Base-by-base conservation (phyloP, 2,113 vertebrate genomes). In the Salminus brasiliensis region DNA sequence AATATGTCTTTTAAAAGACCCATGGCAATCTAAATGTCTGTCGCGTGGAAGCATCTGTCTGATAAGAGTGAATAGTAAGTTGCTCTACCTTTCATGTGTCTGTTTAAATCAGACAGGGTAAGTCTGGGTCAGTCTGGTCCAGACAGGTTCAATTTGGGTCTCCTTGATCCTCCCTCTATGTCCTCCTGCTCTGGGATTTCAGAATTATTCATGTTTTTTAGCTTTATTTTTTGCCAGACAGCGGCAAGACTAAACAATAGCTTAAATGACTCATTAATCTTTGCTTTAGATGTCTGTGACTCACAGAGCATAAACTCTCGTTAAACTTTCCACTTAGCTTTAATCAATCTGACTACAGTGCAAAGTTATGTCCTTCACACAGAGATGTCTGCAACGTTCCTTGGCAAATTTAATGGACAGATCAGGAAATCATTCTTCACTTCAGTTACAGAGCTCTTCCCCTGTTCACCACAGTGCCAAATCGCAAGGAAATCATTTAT, bases 171-270 rank as follows among this genome's bases (percentile, higher is more conserved):
- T 29, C 36, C 15, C 18, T 41, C 63, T 74, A 59, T 73, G 74
- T 49, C 32, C 41, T 32, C 57, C n/a, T 65, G 25, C 16, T 81
- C 43, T 69, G 57, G 62, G 34, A 74, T 63, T 73, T 65, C 39
- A 67, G 70, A 77, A 81, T 81, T 75, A 81, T 84, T 79, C 75
- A 81, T 84, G 62, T 80, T 77, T 77, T 84, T 81, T 43, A 36
- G 59, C 29, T 81, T 78, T 74, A 45, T 69, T 74, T 83, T 74
- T 80, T 36, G 57, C 53, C 45, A 65, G 79, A 25, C 74, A 27
- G 47, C 52, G 41, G 65, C 60, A 47, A 47, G 21, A 23, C 69
- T 72, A 15, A 60, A 47, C 59, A 65, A 16, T 34, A 68, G 34
- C 65, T 34, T 34, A 74, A 55, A 81, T 84, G 70, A 78, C 45